phyloP scores from a whole-genome alignment of 2,113 vertebrate species.

The Otus sunia region DNA sequence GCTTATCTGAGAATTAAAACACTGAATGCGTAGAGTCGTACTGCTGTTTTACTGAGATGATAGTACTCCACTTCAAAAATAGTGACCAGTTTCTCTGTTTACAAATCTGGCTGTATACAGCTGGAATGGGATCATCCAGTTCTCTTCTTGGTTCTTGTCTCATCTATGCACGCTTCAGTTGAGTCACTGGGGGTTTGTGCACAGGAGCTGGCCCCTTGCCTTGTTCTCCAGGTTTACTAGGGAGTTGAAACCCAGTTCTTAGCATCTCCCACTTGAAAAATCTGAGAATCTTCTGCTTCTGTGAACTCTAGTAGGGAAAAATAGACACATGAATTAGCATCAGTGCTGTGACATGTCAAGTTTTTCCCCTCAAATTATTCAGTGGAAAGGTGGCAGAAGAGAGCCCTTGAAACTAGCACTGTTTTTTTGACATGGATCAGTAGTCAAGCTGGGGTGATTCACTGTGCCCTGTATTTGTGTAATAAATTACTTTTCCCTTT shows the following conservation, averaged over 20 bases:
- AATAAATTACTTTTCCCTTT: not conserved
- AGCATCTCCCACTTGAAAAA: conserved; percentile 3
- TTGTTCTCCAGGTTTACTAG: not conserved
- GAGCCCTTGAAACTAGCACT: not conserved
- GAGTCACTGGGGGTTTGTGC: not conserved
- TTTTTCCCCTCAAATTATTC: not conserved
- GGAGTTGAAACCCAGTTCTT: not conserved
- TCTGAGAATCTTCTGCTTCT: not conserved
- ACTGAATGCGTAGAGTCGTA: not conserved
- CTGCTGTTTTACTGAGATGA: not conserved
- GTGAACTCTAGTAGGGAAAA: not conserved
- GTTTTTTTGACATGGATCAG: not conserved
- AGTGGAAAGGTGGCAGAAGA: not conserved
- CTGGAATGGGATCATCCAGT: not conserved
- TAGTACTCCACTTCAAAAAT: not conserved
- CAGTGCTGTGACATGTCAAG: not conserved
- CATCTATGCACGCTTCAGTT: not conserved
- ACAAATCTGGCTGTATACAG: not conserved
- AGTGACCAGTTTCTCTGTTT: not conserved
- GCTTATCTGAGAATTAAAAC: not conserved
- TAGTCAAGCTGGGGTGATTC: not conserved
- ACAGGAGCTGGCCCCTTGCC: not conserved
- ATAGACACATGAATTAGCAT: not conserved
- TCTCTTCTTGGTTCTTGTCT: not conserved
- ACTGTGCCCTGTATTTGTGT: not conserved